phyloP scores from a whole-genome alignment of 2,797 vertebrate genomes.

The Apogon talboti region DNA sequence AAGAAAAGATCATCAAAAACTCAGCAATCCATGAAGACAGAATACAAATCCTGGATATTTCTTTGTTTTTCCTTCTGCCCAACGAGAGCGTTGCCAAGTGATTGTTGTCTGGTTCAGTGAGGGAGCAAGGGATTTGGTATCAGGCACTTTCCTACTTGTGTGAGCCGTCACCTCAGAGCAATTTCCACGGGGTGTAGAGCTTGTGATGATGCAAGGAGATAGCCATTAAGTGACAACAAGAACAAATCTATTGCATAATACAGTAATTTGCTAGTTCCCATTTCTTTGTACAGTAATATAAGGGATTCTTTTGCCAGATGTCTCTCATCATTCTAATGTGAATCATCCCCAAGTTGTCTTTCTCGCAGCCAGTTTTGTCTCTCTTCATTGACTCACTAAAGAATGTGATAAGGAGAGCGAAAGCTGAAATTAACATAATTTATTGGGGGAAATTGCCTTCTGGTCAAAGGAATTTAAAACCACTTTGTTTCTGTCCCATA shows the following conservation, averaged over 20 bases:
- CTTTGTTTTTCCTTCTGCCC: constrained; percentile 62
- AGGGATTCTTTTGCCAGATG: constrained; percentile 51
- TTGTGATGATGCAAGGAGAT: constrained; percentile 73
- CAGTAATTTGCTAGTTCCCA: constrained; percentile 39
- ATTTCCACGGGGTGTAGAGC: constrained; percentile 68
- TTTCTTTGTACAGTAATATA: constrained; percentile 42
- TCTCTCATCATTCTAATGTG: constrained; percentile 55
- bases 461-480: constrained; percentile 78
- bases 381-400: constrained; percentile 74
- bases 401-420: constrained; percentile 65
- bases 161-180: constrained; percentile 65
- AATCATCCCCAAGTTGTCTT: constrained; percentile 66
- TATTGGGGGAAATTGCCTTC: constrained; percentile 80
- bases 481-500: constrained; percentile 73
- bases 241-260: constrained; percentile 69
- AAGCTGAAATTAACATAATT: constrained; percentile 78
- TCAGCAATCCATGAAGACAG: constrained; percentile 36
- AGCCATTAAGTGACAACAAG: constrained; percentile 69
- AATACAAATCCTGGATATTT: constrained; percentile 54
- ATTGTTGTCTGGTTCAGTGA: constrained; percentile 75
- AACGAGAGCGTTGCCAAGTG: constrained; percentile 76
- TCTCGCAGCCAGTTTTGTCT: constrained; percentile 66
- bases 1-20: constrained; percentile 49
- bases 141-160: constrained; percentile 69
- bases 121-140: constrained; percentile 77